phyloP scores from a whole-genome alignment of 2,113 vertebrate genomes.

The Eclectus roratus region DNA sequence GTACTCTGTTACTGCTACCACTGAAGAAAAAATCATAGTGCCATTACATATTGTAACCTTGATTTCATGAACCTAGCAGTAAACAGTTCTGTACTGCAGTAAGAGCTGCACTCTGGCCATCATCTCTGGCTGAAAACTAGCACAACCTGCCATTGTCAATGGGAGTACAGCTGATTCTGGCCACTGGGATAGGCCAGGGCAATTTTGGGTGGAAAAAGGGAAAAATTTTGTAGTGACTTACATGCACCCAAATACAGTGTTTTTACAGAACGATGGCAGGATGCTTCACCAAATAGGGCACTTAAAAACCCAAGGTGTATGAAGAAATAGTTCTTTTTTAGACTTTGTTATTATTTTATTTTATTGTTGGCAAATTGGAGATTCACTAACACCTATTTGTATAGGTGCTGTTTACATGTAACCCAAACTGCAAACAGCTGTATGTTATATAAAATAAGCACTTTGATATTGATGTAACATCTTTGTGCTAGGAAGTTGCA shows the following conservation, averaged over 20 bases:
- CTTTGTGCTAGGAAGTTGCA: background rate
- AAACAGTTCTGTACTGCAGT: background rate
- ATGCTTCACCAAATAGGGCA: background rate
- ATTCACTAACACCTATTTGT: background rate
- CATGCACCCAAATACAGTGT: background rate
- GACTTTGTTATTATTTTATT: background rate
- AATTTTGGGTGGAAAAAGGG: background rate
- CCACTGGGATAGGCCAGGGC: background rate
- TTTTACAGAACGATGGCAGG: background rate
- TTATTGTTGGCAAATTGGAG: background rate
- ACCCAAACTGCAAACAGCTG: background rate
- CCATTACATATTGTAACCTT: background rate
- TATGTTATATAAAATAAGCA: background rate
- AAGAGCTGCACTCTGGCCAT: background rate
- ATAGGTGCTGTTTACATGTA: background rate
- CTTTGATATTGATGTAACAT: background rate
- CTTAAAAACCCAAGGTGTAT: background rate
- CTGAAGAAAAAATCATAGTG: background rate
- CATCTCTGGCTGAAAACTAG: background rate
- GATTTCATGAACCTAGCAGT: background rate
- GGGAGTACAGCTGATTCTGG: background rate
- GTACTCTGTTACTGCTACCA: background rate
- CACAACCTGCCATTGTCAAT: background rate
- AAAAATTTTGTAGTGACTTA: background rate
- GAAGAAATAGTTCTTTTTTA: background rate